phyloP scores from a whole-genome alignment of 2,797 vertebrate species.

The Tiaroga cobitis region DNA sequence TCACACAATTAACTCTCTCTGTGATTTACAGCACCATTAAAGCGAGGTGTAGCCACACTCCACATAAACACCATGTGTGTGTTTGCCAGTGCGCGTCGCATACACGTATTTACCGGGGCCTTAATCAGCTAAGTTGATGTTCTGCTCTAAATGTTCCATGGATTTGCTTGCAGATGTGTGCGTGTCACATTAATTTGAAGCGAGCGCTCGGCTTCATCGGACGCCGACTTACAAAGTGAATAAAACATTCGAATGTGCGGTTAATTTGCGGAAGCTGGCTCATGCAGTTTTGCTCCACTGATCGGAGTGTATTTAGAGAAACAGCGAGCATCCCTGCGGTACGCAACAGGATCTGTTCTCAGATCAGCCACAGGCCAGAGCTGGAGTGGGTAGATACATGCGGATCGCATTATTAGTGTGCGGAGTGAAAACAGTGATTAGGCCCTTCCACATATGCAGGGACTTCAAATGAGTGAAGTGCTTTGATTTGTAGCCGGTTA shows the following conservation, averaged over 20 bases:
- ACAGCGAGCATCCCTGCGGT: conserved; percentile 47
- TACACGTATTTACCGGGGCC: conserved; percentile 60
- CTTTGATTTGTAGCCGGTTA: conserved; percentile 32
- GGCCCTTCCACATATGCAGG: conserved; percentile 22
- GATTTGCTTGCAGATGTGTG: conserved; percentile 70
- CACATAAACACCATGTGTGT: conserved; percentile 41
- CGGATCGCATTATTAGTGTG: conserved; percentile 47
- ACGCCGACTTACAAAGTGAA: conserved; percentile 76
- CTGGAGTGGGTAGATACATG: conserved; percentile 50
- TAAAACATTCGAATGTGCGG: conserved; percentile 77
- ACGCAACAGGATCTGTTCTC: conserved; percentile 52
- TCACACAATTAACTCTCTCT: conserved; percentile 25
- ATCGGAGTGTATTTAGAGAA: conserved; percentile 56
- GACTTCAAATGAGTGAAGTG: conserved; percentile 54
- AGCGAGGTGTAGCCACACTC: conserved; percentile 20
- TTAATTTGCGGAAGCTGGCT: conserved; percentile 35
- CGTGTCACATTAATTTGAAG: conserved; percentile 69
- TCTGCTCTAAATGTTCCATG: conserved; percentile 76
- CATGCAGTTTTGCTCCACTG: conserved; percentile 50
- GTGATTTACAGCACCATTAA: conserved; percentile 50
- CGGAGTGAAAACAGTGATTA: conserved; percentile 50
- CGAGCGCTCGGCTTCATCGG: conserved; percentile 68
- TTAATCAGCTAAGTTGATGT: conserved; percentile 68
- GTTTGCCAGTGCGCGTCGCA: not conserved
- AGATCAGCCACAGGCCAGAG: conserved; percentile 48